Percentiles rank a stretch among this genome's conserved stretches.
Evolutionary conservation across 1,140 invertebrate species (phyloP).

Genomic region (Dendrolimus kikuchii): DNA sequence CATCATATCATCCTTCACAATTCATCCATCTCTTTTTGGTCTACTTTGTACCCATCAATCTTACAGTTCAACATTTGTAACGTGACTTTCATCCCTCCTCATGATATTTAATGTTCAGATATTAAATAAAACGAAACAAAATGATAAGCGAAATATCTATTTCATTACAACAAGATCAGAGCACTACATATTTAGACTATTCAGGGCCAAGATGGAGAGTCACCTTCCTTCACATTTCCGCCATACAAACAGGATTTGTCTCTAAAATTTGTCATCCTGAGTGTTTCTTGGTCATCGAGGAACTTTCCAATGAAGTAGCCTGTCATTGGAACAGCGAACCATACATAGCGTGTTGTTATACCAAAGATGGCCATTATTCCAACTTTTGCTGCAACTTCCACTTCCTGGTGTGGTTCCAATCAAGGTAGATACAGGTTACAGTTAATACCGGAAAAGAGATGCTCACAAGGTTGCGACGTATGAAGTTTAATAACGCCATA

Average conservation of each 20-base stretch:
- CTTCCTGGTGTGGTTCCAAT: constrained; percentile 78
- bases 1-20: too few species aligned
- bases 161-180: constrained; percentile 9
- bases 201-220: constrained; percentile 81
- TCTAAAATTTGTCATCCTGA: constrained; percentile 79
- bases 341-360: constrained; percentile 60
- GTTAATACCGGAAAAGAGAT: constrained; percentile 77
- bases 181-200: constrained; percentile 8
- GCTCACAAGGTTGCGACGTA: constrained; percentile 75
- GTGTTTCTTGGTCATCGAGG: constrained; percentile 78
- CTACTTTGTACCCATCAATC: too few species aligned
- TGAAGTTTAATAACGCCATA: constrained; percentile 57
- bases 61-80: too few species aligned
- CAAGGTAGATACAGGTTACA: constrained; percentile 75
- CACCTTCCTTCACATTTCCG: constrained; percentile 75
- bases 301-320: constrained; percentile 75
- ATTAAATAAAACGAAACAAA: not conserved
- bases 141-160: not conserved
- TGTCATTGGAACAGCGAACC: constrained; percentile 65
- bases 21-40: too few species aligned
- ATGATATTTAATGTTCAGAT: not conserved
- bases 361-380: constrained; percentile 70
- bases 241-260: constrained; percentile 86
- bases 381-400: constrained; percentile 75
- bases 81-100: too few species aligned